Base-by-base conservation (phyloP, 2,797 vertebrate genomes). In the Chrosomus eos region DNA sequence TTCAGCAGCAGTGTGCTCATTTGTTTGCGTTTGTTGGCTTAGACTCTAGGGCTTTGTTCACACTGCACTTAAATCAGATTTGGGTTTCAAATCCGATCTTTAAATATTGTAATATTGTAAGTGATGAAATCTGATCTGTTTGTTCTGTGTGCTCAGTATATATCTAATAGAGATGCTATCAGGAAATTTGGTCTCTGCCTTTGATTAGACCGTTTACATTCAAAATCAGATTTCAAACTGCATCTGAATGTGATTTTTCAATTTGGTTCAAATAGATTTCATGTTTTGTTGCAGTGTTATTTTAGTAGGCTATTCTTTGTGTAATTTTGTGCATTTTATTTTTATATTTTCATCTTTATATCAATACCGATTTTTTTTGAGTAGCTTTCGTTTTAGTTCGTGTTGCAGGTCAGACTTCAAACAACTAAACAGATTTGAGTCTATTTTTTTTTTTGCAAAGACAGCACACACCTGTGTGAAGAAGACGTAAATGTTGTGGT, bases 41-140 rank as follows among this genome's bases (percentile, higher is more conserved):
- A 43, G 62, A 38, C 62, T 51, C 26, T n/a, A 31, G 82, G 45
- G 40, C 43, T 67, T 66, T 80, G 64, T 80, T 53, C 78, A 68
- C 78, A 80, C 77, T 48, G 23, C 28, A 51, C 28, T 53, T 67
- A 66, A n/a, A 67, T 80, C 62, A 80, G 28, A 80, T 80, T 66
- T 80, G 43, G 64, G 11, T 67, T 80, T 68, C 28, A 80, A 67
- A 68, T 33, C 40, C 11, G 2, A 79, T 79, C 60, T 51, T 38
- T 38, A 48, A 48, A 48, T 48, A 48, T 48, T 48, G 5, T 0
- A 48, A 78, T 66, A 28, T 33, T 80, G 77, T 64, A 23, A 66
- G 26, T 33, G 77, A 36, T 45, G 4, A 48, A 64, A 79, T 48
- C n/a, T 66, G 9, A 45, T 79, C 11, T 68, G 78, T 80, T 80